Evolutionary conservation across 2,797 vertebrate genomes (phyloP).

Genomic region (Forpus xanthops): DNA sequence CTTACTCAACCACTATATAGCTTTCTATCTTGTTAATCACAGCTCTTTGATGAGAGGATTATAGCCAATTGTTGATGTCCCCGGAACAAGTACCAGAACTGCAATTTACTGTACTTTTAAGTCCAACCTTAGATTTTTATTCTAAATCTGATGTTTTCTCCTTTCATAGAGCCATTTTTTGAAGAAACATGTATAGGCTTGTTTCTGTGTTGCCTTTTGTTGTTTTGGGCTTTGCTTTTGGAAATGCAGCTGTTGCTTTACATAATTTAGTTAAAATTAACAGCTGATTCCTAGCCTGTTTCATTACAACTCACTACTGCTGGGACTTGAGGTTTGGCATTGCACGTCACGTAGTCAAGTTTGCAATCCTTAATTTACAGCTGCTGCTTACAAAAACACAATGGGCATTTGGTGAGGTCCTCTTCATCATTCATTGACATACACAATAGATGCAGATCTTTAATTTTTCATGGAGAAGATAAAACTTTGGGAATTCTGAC

Average conservation of each 20-base stretch:
- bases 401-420: not conserved
- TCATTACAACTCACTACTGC: not conserved
- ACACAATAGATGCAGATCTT: not conserved
- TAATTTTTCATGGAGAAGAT: not conserved
- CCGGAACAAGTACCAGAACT: slow-evolving; percentile 6
- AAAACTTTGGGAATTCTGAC: not conserved
- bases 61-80: not conserved
- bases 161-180: not conserved
- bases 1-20: not conserved
- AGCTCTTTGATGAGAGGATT: not conserved
- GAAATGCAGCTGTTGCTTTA: not conserved
- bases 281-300: not conserved
- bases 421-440: not conserved
- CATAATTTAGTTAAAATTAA: not conserved
- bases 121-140: not conserved
- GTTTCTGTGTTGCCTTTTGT: not conserved
- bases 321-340: not conserved
- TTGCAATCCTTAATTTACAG: slow-evolving; percentile 2
- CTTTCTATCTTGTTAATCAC: slow-evolving; percentile 31
- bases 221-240: not conserved
- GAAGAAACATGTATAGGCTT: not conserved
- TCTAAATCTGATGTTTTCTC: slow-evolving; percentile 2
- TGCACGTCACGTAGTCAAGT: accelerated
- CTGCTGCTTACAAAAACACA: not conserved
- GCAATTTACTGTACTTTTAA: not conserved